Evolutionary conservation across 2,113 vertebrate genomes (phyloP), one percentile per base, ranked within the genome.

Genomic region (Tretioscincus oriximinensis): DNA sequence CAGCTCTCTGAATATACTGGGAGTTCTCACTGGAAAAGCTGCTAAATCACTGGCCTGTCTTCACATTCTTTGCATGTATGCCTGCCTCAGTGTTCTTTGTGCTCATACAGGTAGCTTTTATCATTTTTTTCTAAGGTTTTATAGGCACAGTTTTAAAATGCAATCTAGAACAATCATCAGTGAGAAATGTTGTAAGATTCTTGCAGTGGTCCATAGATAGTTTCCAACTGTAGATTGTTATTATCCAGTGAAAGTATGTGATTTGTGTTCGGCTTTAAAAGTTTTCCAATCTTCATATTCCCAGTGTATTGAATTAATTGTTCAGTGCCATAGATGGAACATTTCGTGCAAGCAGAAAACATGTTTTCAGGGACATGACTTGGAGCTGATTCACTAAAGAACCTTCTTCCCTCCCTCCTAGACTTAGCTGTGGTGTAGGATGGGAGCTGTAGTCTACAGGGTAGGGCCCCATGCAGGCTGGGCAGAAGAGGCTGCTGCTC

Each of bases 81-180:
- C 90, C 85, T 95, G 92, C 88, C 86, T 95, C 86, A 93, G 89
- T 88, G 86, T 83, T 85, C 88, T 94, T 67, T 94, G 92, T 89
- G 89, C 91, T 82, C 86, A 87, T 85, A 90, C 95, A 95, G 95
- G 95, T 96, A 72, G 90, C 24, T 88, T 71, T 88, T 71, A 75
- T 24, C 61, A 0, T 26, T 87, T 41, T n/a, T 77, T 9, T 81
- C 76, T 9, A 2, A 84, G 35, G n/a, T 2, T 21, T 24, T 20
- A 29, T 58, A 58, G 14, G 4, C 4, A 18, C 18, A 58, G 16
- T 4, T 81, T 58, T 22, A 26, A 18, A 18, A 29, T 66, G 64
- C 12, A 26, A 11, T 66, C n/a, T n/a, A 58, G 28, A n/a, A 29
- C 6, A 7, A 14, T n/a, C n/a, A 24, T 65, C 24, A 2, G 10